Percentiles rank a stretch among this genome's conserved stretches.
These are phyloP conservation scores for Blastobasis adustella DNA, from an alignment of 2,888 invertebrate species.

Conservation along the genomic window DNA sequence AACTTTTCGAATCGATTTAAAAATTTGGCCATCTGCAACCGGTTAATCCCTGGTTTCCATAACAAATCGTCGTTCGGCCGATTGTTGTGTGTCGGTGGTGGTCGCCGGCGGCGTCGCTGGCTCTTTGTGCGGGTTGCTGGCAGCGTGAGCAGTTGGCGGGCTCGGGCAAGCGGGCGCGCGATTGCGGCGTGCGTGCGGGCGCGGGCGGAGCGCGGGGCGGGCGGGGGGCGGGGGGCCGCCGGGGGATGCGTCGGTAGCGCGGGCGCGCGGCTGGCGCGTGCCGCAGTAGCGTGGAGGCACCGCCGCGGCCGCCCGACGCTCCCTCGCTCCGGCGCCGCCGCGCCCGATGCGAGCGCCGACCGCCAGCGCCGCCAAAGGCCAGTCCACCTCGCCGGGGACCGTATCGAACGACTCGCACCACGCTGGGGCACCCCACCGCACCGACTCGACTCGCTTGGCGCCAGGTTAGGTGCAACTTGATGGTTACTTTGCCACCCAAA, in stretches of 20 bases:
- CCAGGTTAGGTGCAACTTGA: slow-evolving; percentile 25
- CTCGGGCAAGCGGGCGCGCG: slow-evolving; percentile 48
- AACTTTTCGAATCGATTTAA: too few species aligned
- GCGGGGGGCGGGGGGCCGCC: slow-evolving; percentile 21
- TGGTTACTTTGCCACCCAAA: too few species aligned
- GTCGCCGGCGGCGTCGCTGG: too few species aligned
- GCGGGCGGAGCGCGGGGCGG: slow-evolving; percentile 37
- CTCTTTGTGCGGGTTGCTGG: too few species aligned
- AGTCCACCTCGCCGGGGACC: slow-evolving; percentile 29
- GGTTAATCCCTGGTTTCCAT: too few species aligned
- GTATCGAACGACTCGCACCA: slow-evolving; percentile 27
- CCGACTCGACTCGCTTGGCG: not conserved
- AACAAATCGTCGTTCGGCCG: too few species aligned
- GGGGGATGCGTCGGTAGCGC: slow-evolving; percentile 18
- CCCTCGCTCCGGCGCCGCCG: slow-evolving; percentile 32
- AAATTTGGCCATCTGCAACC: too few species aligned
- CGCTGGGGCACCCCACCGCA: too few species aligned
- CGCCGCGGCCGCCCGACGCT: slow-evolving; percentile 60
- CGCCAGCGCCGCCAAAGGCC: slow-evolving; percentile 30
- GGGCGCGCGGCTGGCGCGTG: slow-evolving; percentile 50
- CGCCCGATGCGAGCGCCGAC: slow-evolving; percentile 42
- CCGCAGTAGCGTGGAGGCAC: slow-evolving; percentile 71
- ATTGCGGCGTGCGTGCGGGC: slow-evolving; percentile 70
- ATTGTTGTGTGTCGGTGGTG: too few species aligned
- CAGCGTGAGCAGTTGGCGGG: not conserved